Evolutionary conservation across 2,888 invertebrate genomes (phyloP).

Genomic region (Oscheius sp.): DNA sequence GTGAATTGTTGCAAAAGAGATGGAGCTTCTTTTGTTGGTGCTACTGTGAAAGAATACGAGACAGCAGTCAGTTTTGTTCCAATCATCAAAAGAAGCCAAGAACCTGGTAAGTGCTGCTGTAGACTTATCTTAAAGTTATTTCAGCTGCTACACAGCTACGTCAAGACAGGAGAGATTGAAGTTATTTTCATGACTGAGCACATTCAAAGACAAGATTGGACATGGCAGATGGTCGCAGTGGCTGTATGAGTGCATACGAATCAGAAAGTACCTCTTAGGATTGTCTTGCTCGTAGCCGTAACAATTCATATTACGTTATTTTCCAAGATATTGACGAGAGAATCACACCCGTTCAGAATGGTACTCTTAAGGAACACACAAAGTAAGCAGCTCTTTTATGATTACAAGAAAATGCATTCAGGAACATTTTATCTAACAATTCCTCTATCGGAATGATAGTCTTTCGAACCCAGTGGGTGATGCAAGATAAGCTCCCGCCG

Average conservation of each 20-base stretch:
- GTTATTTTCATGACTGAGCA: slow-evolving; percentile 7
- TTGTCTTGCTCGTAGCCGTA: slow-evolving; percentile 16
- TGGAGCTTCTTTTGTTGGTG: slow-evolving; percentile 10
- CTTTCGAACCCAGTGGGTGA: slow-evolving; percentile 19
- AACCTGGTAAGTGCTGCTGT: background rate
- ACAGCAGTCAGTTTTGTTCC: slow-evolving; percentile 8
- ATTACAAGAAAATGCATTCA: background rate
- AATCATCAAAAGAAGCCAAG: background rate
- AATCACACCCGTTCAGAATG: slow-evolving; percentile 1
- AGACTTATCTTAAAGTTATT: slow-evolving; percentile 26
- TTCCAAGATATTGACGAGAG: slow-evolving; percentile 32
- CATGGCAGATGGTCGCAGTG: background rate
- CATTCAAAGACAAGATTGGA: background rate
- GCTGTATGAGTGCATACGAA: too few relatives aligned
- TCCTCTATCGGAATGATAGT: slow-evolving; percentile 11
- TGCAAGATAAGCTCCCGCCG: slow-evolving; percentile 13
- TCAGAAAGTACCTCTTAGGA: slow-evolving; percentile 28
- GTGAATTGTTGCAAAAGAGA: slow-evolving; percentile 28
- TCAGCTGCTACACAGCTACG: slow-evolving; percentile 24
- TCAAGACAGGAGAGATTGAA: slow-evolving; percentile 25
- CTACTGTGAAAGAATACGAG: background rate
- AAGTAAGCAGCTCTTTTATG: background rate
- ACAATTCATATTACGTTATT: slow-evolving; percentile 11
- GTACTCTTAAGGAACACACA: background rate
- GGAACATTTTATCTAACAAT: slow-evolving; percentile 5